Evolutionary conservation across 2,113 vertebrate genomes (phyloP).

Genomic region (Upupa epops): DNA sequence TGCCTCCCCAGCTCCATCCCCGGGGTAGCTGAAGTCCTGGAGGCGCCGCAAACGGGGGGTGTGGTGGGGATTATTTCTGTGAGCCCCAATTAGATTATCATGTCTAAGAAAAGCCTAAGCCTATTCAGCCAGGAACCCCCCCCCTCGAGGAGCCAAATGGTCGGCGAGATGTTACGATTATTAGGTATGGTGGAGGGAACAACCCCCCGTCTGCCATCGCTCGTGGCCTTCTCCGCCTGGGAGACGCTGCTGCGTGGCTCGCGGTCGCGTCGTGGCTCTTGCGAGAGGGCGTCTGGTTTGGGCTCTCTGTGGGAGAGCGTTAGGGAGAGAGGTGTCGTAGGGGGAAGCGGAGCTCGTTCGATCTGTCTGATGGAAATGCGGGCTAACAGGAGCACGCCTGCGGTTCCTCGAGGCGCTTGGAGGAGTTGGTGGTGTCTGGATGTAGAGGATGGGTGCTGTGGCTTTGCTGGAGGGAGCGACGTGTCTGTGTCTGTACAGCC

Average conservation of each 20-base stretch:
- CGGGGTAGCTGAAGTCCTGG: background rate
- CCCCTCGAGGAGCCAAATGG: slow-evolving; percentile 48
- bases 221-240: background rate
- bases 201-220: too few relatives aligned
- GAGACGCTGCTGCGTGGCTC: background rate
- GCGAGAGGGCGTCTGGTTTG: background rate
- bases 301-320: background rate
- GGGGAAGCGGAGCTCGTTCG: background rate
- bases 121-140: slow-evolving; percentile 16
- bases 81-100: slow-evolving; percentile 64
- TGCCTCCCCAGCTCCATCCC: too few relatives aligned
- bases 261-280: background rate
- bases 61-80: slow-evolving; percentile 56
- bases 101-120: slow-evolving; percentile 58
- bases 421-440: background rate
- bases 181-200: background rate
- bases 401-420: background rate
- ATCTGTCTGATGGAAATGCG: fast-evolving
- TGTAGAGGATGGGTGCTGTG: background rate
- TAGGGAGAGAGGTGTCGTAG: background rate
- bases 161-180: slow-evolving; percentile 29
- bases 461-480: background rate
- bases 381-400: background rate
- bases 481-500: fast-evolving
- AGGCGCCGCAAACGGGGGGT: slow-evolving; percentile 1